These are phyloP conservation scores for Limnephilus lunatus DNA, from an alignment of 2,888 invertebrate species.

Conservation along the genomic window DNA sequence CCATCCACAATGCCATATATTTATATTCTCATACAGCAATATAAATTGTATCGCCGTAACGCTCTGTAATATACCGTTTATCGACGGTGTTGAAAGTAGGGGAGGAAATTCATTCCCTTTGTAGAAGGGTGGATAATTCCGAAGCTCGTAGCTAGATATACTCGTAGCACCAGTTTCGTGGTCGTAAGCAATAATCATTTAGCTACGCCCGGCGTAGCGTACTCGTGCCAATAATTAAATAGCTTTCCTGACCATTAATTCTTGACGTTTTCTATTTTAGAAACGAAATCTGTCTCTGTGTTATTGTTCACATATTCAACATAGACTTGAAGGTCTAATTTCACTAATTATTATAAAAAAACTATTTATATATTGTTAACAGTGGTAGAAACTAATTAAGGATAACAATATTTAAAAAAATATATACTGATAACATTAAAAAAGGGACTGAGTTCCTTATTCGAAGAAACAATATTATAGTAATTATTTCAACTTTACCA, in stretches of 20 bases:
- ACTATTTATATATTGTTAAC: no score
- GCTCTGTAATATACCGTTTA: background rate
- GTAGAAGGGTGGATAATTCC: background rate
- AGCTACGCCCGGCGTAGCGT: background rate
- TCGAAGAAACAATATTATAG: no score
- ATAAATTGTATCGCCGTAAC: background rate
- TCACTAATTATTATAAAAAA: no score
- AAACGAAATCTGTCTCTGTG: background rate
- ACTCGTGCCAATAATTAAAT: background rate
- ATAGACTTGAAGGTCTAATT: no score
- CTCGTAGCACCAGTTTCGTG: background rate
- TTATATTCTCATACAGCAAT: background rate
- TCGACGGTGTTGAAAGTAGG: background rate
- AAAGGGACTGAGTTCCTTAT: no score
- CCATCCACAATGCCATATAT: background rate
- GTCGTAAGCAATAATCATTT: background rate
- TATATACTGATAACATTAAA: no score
- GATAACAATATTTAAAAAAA: no score
- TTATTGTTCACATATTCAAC: no score
- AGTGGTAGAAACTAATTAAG: no score
- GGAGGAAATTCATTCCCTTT: background rate
- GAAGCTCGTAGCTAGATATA: background rate
- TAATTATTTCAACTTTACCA: no score
- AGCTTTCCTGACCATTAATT: background rate
- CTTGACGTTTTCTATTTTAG: background rate